These are phyloP conservation scores for Diachasma alloeum DNA, from an alignment of 1,140 invertebrate species.

Conservation along the genomic window DNA sequence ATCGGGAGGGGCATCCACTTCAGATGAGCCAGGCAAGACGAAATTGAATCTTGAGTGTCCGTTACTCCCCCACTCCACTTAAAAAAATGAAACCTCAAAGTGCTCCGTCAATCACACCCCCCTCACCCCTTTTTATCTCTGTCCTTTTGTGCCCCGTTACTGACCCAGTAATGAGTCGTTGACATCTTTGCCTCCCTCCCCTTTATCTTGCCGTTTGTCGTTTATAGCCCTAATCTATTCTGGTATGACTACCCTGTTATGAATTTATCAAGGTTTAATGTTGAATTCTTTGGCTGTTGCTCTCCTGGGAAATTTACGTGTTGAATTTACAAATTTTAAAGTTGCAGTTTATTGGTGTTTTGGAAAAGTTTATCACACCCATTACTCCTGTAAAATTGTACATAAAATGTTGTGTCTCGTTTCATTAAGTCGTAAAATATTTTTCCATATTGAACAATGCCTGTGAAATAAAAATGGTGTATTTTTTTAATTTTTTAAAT, in stretches of 20 bases:
- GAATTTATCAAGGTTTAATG: neutral
- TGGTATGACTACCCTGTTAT: neutral
- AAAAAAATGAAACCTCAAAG: neutral
- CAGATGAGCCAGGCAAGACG: slow-evolving; percentile 64
- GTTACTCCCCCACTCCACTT: slow-evolving; percentile 49
- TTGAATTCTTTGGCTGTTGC: neutral
- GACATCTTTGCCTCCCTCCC: neutral
- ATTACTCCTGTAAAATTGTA: neutral
- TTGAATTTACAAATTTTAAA: neutral
- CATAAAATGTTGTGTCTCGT: neutral
- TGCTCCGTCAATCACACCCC: slow-evolving; percentile 34
- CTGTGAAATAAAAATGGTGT: neutral
- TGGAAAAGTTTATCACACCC: neutral
- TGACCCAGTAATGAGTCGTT: neutral
- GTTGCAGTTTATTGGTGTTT: neutral
- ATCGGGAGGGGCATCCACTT: slow-evolving; percentile 59
- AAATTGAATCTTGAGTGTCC: slow-evolving; percentile 63
- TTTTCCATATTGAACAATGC: neutral
- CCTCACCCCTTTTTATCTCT: neutral
- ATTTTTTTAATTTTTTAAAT: neutral
- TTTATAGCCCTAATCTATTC: neutral
- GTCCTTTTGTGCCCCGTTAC: neutral
- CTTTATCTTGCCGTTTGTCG: neutral
- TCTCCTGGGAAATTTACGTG: neutral
- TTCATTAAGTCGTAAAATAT: neutral